These are phyloP conservation scores for Gisinianus flammeolus DNA, from an alignment of 2,888 invertebrate genomes.

Conservation along the genomic window DNA sequence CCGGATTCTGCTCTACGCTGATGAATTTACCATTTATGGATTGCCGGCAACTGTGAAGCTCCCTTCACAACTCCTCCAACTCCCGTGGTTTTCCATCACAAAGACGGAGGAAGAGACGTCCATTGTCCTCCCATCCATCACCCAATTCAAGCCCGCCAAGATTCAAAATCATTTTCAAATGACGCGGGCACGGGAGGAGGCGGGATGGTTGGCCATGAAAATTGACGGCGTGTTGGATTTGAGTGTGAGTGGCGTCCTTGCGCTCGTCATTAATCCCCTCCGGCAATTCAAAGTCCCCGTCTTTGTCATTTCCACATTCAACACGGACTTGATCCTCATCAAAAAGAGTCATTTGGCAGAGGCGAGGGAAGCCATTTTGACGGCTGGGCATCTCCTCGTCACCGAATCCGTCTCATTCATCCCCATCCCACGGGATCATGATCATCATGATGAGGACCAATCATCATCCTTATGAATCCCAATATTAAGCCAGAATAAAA, in stretches of 20 bases:
- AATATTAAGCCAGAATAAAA: too few species aligned
- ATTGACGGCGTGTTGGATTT: conserved; percentile 53
- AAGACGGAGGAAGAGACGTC: conserved; percentile 18
- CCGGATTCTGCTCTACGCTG: not conserved
- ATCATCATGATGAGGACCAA: too few species aligned
- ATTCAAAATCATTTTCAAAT: not conserved
- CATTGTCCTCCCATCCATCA: not conserved
- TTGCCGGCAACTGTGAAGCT: not conserved
- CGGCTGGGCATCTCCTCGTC: conserved; percentile 17
- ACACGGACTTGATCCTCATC: conserved; percentile 55
- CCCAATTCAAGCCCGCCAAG: not conserved
- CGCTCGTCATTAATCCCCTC: conserved; percentile 46
- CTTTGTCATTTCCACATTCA: conserved; percentile 52
- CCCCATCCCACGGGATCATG: too few species aligned
- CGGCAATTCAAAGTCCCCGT: conserved; percentile 49
- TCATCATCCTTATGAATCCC: too few species aligned
- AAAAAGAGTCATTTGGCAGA: conserved; percentile 42
- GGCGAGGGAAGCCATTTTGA: conserved; percentile 21
- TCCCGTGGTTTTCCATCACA: conserved; percentile 22
- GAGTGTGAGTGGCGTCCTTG: conserved; percentile 50
- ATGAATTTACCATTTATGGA: conserved; percentile 15
- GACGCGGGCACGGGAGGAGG: conserved; percentile 7
- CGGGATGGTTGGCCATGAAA: conserved; percentile 47
- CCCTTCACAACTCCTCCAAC: not conserved
- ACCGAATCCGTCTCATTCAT: too few species aligned